Percentiles rank a stretch among this genome's conserved stretches.
phyloP scores from a whole-genome alignment of 2,797 vertebrate species.

The Intellagama lesueurii region DNA sequence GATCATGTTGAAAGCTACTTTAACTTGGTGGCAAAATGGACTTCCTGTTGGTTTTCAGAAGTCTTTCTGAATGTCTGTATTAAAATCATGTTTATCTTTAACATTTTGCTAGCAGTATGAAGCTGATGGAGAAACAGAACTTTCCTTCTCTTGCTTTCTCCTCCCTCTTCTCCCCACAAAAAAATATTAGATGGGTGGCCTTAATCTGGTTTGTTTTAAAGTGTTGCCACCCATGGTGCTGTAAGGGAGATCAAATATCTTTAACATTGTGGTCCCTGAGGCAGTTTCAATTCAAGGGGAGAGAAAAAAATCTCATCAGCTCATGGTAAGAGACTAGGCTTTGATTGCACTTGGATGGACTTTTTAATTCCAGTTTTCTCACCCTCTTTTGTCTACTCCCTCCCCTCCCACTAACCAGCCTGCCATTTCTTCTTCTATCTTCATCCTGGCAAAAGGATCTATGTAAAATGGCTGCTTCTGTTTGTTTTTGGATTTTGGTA shows the following conservation, averaged over 20 bases:
- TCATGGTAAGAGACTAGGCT: slow-evolving; percentile 20
- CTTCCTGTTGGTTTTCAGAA: neutral
- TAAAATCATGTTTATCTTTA: slow-evolving; percentile 34
- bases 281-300: slow-evolving; percentile 39
- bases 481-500: neutral
- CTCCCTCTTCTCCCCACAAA: neutral
- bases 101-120: slow-evolving; percentile 48
- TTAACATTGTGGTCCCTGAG: slow-evolving; percentile 43
- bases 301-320: slow-evolving; percentile 35
- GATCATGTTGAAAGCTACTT: neutral
- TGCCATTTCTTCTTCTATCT: slow-evolving; percentile 31
- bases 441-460: slow-evolving; percentile 22
- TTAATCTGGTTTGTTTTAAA: slow-evolving; percentile 60
- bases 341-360: slow-evolving; percentile 38
- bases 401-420: slow-evolving; percentile 15
- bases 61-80: slow-evolving; percentile 45
- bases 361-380: slow-evolving; percentile 28
- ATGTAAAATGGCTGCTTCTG: slow-evolving; percentile 47
- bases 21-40: neutral
- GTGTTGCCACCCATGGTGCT: slow-evolving; percentile 54
- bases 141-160: slow-evolving; percentile 41
- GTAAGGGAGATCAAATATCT: slow-evolving; percentile 41
- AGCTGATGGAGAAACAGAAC: slow-evolving; percentile 22
- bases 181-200: slow-evolving; percentile 53
- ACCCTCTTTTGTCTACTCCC: neutral